These are phyloP conservation scores for Paradoxurus hermaphroditus DNA, from an alignment of 2,113 vertebrate species.

Conservation along the genomic window DNA sequence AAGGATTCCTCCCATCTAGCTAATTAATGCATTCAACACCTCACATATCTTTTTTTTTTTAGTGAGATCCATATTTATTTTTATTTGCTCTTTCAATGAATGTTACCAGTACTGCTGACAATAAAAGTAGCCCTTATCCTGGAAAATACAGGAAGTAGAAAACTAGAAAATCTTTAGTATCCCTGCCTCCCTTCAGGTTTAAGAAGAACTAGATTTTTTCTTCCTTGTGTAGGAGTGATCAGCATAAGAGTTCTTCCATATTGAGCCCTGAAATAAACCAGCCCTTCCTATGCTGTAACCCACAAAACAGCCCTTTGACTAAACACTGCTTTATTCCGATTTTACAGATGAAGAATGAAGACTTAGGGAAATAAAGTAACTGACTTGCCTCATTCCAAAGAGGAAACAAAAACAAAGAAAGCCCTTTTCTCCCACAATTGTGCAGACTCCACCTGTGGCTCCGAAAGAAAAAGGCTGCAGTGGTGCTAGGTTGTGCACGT, in stretches of 20 bases:
- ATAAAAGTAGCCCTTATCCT: background rate
- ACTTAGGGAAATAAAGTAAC: background rate
- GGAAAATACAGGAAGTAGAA: background rate
- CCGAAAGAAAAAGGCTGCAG: background rate
- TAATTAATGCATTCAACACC: background rate
- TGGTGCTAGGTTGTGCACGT: rapidly evolving
- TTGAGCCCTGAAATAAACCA: background rate
- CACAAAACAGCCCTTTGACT: background rate
- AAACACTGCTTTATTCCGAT: background rate
- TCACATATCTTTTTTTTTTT: background rate
- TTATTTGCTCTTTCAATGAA: background rate
- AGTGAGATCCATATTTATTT: background rate
- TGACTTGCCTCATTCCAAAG: background rate
- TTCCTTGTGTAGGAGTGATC: background rate
- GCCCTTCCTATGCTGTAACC: no score
- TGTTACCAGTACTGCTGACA: background rate
- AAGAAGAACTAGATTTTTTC: background rate
- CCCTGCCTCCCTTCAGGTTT: background rate
- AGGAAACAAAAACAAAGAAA: background rate
- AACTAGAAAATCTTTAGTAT: background rate
- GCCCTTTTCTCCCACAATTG: background rate
- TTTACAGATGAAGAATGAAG: background rate
- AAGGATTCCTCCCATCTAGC: background rate
- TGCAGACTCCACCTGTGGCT: background rate
- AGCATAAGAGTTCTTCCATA: background rate